phyloP scores from a whole-genome alignment of 2,113 vertebrate genomes.

The Glaucomys volans region DNA sequence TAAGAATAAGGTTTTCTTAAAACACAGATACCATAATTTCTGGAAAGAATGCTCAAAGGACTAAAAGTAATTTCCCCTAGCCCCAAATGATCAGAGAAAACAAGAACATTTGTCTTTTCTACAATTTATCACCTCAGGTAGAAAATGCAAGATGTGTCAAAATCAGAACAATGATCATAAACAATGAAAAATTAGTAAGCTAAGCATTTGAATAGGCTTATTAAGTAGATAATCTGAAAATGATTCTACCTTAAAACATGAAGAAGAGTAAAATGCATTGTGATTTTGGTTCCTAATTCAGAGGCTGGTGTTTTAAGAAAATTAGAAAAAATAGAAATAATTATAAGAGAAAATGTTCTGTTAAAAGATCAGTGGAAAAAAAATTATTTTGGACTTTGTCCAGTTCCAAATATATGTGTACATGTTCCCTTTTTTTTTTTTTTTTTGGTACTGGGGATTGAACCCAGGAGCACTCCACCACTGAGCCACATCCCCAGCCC shows the following conservation, averaged over 20 bases:
- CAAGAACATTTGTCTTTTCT: background rate
- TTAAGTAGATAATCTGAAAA: constrained; percentile 17
- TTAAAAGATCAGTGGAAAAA: background rate
- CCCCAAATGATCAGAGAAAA: background rate
- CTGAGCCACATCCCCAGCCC: too few species aligned
- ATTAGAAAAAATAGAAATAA: background rate
- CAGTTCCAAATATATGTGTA: background rate
- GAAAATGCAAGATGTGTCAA: background rate
- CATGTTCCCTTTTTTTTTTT: too few species aligned
- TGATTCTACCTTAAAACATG: background rate
- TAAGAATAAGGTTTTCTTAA: background rate
- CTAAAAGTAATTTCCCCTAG: background rate
- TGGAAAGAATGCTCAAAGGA: background rate
- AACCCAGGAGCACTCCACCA: too few species aligned
- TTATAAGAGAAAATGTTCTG: background rate
- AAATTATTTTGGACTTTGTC: background rate
- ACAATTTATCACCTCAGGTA: background rate
- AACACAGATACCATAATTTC: background rate
- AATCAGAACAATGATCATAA: constrained; percentile 49
- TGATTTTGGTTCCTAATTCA: background rate
- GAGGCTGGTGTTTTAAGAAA: constrained; percentile 28
- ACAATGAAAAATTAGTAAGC: background rate
- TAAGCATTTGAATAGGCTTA: background rate
- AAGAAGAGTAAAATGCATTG: background rate
- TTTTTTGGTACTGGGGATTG: too few species aligned